Base-by-base conservation (phyloP, 35 echinoderm and acorn worm genomes). In the Strongylocentrotus purpuratus region DNA sequence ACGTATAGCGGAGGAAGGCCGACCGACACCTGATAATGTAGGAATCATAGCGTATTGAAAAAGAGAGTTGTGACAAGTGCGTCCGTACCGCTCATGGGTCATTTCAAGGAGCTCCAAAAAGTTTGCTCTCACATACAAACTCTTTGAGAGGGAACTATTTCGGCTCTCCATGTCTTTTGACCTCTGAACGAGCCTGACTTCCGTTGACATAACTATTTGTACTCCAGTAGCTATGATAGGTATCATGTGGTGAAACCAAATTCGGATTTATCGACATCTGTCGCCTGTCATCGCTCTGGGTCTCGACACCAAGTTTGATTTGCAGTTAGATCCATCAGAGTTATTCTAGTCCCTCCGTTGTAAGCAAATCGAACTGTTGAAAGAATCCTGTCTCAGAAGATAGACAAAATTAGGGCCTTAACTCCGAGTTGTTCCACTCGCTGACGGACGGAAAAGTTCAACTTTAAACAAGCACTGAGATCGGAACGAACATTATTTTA, bases 261-360 rank as follows among this genome's bases (percentile, higher is more conserved):
- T 78, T 78, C 7, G 65, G 65, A 78, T 78, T 78, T 78, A 78
- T 28, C 65, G 7, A 78, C 65, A 78, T 78, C 65, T 78, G 65
- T 78, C 20, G 25, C 22, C 65, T 78, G 65, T 78, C 65, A 78
- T 78, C 65, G 25, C 65, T 78, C 65, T 78, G 20, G 25, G 65
- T 28, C 65, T 78, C 65, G 65, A 78, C 18, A 78, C 65, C 65
- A 78, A 78, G 65, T 78, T 78, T 78, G 65, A 78, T 78, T 78
- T 78, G 65, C 65, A 78, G 22, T 78, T 78, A 78, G 65, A 78
- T 78, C 65, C 65, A 78, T 78, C 65, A 78, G 25, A 78, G 65
- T 78, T 78, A 78, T 78, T 78, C 65, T 78, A 78, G 65, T 78
- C 65, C 65, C 65, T 78, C 65, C 65, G 20, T 78, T 22, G 65